These are phyloP conservation scores for Zosterops pallidus DNA, from an alignment of 2,113 vertebrate genomes.

Conservation along the genomic window DNA sequence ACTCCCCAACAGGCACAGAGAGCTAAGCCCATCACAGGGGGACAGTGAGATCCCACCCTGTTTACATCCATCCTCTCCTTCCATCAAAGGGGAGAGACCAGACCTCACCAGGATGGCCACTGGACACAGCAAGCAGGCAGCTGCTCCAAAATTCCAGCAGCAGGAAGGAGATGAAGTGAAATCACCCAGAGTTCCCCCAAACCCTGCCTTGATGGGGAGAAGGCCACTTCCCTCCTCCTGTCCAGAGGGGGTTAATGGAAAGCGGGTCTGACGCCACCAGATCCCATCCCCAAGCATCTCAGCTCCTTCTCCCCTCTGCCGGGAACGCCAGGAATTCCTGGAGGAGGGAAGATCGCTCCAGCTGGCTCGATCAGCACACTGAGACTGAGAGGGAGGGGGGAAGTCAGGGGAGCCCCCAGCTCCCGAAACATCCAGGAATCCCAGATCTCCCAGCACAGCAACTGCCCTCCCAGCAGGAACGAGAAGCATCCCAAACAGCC, in stretches of 20 bases:
- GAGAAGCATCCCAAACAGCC: constrained; percentile 69
- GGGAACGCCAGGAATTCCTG: constrained; percentile 46
- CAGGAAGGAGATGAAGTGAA: background rate
- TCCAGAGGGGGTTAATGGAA: background rate
- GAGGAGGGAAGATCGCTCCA: background rate
- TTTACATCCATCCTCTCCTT: background rate
- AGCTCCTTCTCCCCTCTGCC: background rate
- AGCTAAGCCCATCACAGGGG: background rate
- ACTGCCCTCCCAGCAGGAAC: constrained; percentile 67
- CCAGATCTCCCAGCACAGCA: constrained; percentile 65
- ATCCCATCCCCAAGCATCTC: background rate
- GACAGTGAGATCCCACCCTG: background rate
- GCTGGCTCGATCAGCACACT: background rate
- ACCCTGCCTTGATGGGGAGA: rapidly evolving
- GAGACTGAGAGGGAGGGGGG: background rate
- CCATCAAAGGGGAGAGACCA: background rate
- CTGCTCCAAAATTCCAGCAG: background rate
- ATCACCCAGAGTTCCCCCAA: background rate
- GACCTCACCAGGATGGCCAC: background rate
- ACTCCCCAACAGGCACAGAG: rapidly evolving
- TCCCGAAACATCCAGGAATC: constrained; percentile 57
- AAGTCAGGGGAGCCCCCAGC: background rate
- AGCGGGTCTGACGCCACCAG: background rate
- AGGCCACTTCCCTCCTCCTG: background rate
- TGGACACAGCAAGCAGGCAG: rapidly evolving